Conservation (phyloP, 1,140 invertebrate species). For the Halyomorpha halys region DNA sequence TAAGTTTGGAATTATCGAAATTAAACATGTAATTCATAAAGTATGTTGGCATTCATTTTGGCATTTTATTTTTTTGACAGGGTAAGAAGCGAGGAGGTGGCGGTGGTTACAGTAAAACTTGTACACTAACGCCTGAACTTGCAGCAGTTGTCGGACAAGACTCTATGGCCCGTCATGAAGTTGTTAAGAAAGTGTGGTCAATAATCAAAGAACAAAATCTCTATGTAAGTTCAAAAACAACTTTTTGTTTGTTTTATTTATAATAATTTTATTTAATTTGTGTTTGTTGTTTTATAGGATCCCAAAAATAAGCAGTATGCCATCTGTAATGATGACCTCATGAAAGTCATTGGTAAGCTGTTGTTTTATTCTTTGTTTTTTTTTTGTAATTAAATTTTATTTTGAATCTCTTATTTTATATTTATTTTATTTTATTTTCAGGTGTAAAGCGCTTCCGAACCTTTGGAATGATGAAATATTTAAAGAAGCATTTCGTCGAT, state of each 20-base stretch:
- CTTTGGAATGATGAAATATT: constrained; percentile 91
- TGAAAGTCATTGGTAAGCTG: constrained; percentile 67
- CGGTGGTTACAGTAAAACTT: constrained; percentile 68
- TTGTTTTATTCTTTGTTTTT: background rate
- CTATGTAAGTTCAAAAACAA: constrained; percentile 46
- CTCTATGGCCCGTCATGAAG: constrained; percentile 78
- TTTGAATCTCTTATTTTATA: constrained; percentile 13
- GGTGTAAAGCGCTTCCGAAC: constrained; percentile 78
- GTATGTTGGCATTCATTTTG: background rate
- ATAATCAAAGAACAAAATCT: constrained; percentile 87
- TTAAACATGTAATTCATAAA: background rate
- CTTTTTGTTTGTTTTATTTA: background rate
- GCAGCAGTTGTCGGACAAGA: constrained; percentile 75
- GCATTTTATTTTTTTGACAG: constrained; percentile 29
- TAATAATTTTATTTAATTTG: background rate
- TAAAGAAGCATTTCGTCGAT: constrained; percentile 75
- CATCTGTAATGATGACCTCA: constrained; percentile 81
- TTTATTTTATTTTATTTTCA: constrained; percentile 29
- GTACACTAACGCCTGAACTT: constrained; percentile 74
- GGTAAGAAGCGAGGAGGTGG: constrained; percentile 44
- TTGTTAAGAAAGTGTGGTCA: constrained; percentile 85
- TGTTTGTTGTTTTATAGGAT: constrained; percentile 44
- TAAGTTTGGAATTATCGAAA: constrained; percentile 24
- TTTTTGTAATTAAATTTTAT: background rate
- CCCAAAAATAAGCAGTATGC: constrained; percentile 90